Evolutionary conservation across 2,113 vertebrate genomes (phyloP).

Genomic region (Pagrus major): DNA sequence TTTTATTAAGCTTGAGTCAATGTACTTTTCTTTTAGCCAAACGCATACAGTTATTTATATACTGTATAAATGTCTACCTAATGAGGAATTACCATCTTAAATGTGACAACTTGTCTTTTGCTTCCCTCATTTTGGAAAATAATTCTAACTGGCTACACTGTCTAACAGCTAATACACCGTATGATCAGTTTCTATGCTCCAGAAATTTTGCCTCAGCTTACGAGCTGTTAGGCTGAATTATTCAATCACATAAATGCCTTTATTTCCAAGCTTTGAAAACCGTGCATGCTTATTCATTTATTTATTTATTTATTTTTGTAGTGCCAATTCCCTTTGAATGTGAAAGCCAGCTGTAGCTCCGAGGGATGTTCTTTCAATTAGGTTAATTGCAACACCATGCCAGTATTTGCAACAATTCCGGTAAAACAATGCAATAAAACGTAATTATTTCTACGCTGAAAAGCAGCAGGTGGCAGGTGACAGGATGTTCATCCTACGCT

Average conservation of each 20-base stretch:
- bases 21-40: neutral
- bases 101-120: conserved; percentile 1
- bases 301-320: neutral
- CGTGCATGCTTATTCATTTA: conserved; percentile 1
- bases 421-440: conserved; percentile 69
- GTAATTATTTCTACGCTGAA: conserved; percentile 58
- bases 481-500: conserved; percentile 11
- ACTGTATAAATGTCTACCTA: neutral
- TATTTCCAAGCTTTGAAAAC: conserved; percentile 61
- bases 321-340: conserved; percentile 29
- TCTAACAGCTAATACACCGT: conserved; percentile 1
- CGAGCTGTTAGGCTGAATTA: conserved; percentile 40
- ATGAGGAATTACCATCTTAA: too few species aligned
- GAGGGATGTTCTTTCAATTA: conserved; percentile 61
- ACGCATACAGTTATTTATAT: neutral
- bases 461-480: conserved; percentile 53
- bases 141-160: neutral
- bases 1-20: neutral
- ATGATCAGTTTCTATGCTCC: conserved; percentile 20
- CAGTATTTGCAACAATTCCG: conserved; percentile 33
- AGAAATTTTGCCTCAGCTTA: conserved; percentile 13
- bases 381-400: conserved; percentile 51
- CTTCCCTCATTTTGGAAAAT: conserved; percentile 1
- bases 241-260: conserved; percentile 62
- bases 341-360: conserved; percentile 48